These are phyloP conservation scores for Columba guinea DNA, from an alignment of 2,797 vertebrate species.

Conservation along the genomic window DNA sequence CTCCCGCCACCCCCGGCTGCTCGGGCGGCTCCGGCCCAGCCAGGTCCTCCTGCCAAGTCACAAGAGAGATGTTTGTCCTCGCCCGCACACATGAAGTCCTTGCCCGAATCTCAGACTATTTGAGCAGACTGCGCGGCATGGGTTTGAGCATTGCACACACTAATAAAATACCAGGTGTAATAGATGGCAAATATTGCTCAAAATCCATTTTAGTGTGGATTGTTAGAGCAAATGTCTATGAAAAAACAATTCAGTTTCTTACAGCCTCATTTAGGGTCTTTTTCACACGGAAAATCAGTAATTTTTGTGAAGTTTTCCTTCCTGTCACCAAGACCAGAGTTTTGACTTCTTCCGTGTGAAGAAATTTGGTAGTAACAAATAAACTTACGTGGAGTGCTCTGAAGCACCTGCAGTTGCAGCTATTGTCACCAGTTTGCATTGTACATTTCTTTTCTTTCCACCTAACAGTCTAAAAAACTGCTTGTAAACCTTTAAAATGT, in stretches of 20 bases:
- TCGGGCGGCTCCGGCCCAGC: neutral
- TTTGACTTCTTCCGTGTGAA: neutral
- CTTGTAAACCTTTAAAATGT: neutral
- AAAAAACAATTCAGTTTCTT: neutral
- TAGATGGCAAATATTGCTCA: neutral
- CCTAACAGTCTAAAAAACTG: neutral
- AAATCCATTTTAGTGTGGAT: neutral
- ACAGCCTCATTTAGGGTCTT: neutral
- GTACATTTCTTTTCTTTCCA: neutral
- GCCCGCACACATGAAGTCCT: neutral
- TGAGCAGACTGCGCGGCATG: accelerated
- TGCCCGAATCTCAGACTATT: neutral
- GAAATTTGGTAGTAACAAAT: neutral
- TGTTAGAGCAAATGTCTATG: neutral
- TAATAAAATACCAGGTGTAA: neutral
- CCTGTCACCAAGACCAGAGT: neutral
- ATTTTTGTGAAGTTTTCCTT: neutral
- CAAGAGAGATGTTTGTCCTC: neutral
- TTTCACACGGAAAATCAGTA: neutral
- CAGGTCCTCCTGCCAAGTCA: conserved; percentile 72
- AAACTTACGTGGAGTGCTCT: neutral
- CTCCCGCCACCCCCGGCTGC: conserved; percentile 39
- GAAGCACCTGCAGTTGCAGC: neutral
- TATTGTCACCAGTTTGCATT: neutral
- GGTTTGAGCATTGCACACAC: accelerated